These are phyloP conservation scores for Otolemur garnettii DNA, from an alignment of 2,113 vertebrate genomes.

Conservation along the genomic window DNA sequence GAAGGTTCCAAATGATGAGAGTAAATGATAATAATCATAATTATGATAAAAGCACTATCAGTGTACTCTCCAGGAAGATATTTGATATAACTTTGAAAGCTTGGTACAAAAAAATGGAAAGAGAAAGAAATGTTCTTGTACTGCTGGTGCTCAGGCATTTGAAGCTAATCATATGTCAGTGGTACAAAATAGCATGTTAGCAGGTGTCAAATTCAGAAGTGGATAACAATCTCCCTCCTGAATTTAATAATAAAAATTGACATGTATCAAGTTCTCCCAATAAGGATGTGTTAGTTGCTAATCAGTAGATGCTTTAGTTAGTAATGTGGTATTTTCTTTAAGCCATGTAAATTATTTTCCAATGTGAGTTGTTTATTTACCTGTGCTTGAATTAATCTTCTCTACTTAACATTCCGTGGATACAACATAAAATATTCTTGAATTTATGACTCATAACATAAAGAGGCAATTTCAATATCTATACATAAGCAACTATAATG, in stretches of 20 bases:
- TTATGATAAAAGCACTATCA: slow-evolving; percentile 79
- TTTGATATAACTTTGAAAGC: slow-evolving; percentile 61
- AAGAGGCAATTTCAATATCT: slow-evolving; percentile 3
- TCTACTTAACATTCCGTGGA: slow-evolving; percentile 37
- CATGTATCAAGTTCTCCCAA: neutral
- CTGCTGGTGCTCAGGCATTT: neutral
- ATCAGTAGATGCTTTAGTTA: slow-evolving; percentile 33
- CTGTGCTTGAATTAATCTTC: slow-evolving; percentile 49
- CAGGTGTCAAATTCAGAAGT: slow-evolving; percentile 46
- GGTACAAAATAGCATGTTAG: slow-evolving; percentile 33
- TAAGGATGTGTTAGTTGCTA: neutral
- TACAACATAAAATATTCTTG: neutral
- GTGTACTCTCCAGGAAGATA: slow-evolving; percentile 17
- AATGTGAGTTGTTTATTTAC: slow-evolving; percentile 30
- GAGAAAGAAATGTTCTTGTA: slow-evolving; percentile 7
- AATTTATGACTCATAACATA: slow-evolving; percentile 8
- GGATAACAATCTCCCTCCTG: neutral
- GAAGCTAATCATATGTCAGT: slow-evolving; percentile 30
- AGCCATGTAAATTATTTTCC: neutral
- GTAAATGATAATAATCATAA: slow-evolving; percentile 75
- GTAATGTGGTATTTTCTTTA: neutral
- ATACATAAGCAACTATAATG: slow-evolving; percentile 11
- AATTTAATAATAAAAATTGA: slow-evolving; percentile 54
- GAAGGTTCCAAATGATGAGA: slow-evolving; percentile 60
- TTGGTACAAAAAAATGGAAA: slow-evolving; percentile 37